Base-by-base conservation (phyloP, 2,797 vertebrate species). In the Falco berigora region DNA sequence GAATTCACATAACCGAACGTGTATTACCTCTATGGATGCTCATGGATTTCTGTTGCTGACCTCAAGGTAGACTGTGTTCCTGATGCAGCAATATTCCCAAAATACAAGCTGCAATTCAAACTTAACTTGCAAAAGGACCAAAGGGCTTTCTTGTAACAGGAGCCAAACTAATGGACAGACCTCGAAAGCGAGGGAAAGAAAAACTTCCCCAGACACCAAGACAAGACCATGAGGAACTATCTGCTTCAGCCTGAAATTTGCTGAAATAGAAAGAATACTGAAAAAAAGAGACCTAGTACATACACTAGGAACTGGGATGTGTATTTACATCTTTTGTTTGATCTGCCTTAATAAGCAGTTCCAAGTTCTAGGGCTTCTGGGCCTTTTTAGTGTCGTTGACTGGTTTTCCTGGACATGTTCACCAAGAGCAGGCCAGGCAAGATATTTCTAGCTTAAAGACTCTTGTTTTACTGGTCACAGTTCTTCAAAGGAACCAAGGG, bases 31-130 rank as follows among this genome's bases (percentile, higher is more conserved):
- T 19, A 9, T 12, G 42, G 34, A 76, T n/a, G 12, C 42, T 66
- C 44, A 62, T 13, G 32, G 59, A 46, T 67, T 79, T 27, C 67
- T 46, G 4, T 11, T 53, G 38, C 16, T 72, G 30, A 59, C 27
- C 19, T 71, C 34, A 38, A 44, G 14, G 25, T 14, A 72, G 17
- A 2, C 6, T 1, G 7, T 23, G 28, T n/a, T 83, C 18, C 38
- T 80, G n/a, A 68, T 40, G 6, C 18, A 86, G 9, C 15, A 61
- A 18, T 0, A 0, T 32, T 77, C 25, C 15, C 32, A 49, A 52
- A 58, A 9, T 12, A 49, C 5, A 73, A 34, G 13, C 23, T 76
- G 11, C 22, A 80, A 66, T 58, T 36, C 46, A 80, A 71, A 63
- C 24, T 28, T 52, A 17, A 46, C 5, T 17, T 74, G 46, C 23